Evolutionary conservation across 2,797 vertebrate species (phyloP), one percentile per base, ranked within the genome.

Genomic region (Nasua narica): DNA sequence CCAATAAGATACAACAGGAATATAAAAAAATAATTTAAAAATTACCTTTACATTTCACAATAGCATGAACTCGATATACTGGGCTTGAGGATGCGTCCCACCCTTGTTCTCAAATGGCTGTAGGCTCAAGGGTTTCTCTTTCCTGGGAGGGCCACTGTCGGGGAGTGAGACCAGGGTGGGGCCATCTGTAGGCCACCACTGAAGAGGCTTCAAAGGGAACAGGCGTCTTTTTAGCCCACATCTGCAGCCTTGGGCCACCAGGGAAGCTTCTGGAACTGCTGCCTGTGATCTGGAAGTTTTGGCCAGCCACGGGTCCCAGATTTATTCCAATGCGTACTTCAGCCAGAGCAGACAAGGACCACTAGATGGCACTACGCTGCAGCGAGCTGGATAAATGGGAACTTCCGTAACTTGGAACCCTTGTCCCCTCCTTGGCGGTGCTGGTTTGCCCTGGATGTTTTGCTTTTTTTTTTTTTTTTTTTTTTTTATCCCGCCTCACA

Each of bases 281-380:
- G 74, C 29, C 40, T 16, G 19, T 37, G 18, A 65, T 40, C 8
- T 52, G 46, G 32, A 77, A 35, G 35, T 78, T 90, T 90, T 12
- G 35, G 18, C 23, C 21, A 29, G 4, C 5, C 37, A 2, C 13
- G 13, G 19, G 5, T 32, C 21, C 54, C 37, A 29, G 48, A 37
- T 56, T 50, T 43, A 70, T 27, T 77, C 0, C 13, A 5, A 2
- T 58, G 7, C 72, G 7, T 15, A 32, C 19, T 82, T 46, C 32
- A 56, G 48, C 50, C 27, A 16, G 21, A 62, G 27, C 54, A 29
- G 19, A 56, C 12, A 60, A 1, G 5, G 5, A 46, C 95, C 96
- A 95, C 91, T 86, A 97, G 96, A 82, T 96, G 95, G 93, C 96
- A 92, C 4, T 65, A 85, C 46, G 60, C 1, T 12, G 84, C 88